phyloP scores from a whole-genome alignment of 1,140 invertebrate genomes.

The Aphis craccivora region DNA sequence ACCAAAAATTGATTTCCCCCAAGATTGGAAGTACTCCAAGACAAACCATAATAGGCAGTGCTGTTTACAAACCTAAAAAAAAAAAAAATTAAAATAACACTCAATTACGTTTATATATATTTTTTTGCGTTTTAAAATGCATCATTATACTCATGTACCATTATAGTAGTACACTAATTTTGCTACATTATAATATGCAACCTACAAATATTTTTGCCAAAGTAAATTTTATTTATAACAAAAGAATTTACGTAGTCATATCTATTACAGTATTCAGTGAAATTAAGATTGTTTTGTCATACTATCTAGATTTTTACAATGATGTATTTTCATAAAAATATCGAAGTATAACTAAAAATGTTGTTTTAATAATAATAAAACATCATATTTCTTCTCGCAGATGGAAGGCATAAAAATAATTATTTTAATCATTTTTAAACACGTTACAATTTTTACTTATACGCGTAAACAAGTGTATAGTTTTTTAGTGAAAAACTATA shows the following conservation, averaged over 20 bases:
- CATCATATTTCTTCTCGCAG: background rate
- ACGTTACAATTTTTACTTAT: too few relatives aligned
- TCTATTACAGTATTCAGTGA: too few relatives aligned
- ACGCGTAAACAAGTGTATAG: background rate
- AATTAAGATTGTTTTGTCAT: too few relatives aligned
- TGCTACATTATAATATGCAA: background rate
- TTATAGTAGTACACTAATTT: background rate
- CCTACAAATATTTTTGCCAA: background rate
- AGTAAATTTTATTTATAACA: background rate
- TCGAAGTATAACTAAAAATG: background rate
- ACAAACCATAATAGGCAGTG: conserved; percentile 82
- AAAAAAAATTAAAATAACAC: conserved; percentile 57
- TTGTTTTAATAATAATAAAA: background rate
- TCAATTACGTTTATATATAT: background rate
- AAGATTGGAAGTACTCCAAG: conserved; percentile 79
- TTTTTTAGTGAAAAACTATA: background rate
- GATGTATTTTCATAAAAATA: background rate
- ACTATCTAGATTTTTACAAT: too few relatives aligned
- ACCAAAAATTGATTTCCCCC: conserved; percentile 78
- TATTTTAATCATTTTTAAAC: too few relatives aligned
- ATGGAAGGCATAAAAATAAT: background rate
- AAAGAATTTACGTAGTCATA: background rate
- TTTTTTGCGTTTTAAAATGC: background rate
- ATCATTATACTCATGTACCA: background rate
- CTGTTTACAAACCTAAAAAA: conserved; percentile 77